Evolutionary conservation across 2,797 vertebrate genomes (phyloP).

Genomic region (Enteromius afrohamiltoni): DNA sequence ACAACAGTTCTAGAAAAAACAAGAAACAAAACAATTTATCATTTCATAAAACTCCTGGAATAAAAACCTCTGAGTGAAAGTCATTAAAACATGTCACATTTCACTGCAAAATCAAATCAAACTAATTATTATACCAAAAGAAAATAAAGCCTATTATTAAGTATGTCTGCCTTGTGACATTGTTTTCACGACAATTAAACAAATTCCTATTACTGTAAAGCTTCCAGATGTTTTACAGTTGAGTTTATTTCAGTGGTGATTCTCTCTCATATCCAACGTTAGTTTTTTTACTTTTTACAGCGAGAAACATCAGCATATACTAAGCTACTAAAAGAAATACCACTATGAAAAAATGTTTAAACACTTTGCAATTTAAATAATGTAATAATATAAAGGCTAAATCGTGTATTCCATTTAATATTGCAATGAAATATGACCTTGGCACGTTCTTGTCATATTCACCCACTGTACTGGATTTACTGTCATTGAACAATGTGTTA

Average conservation of each 20-base stretch:
- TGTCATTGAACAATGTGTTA: neutral
- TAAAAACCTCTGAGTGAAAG: neutral
- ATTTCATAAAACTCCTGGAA: constrained; percentile 8
- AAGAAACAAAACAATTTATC: neutral
- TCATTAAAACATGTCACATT: constrained; percentile 17
- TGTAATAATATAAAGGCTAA: neutral
- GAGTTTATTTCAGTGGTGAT: constrained; percentile 4
- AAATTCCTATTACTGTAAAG: neutral
- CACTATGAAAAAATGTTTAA: neutral
- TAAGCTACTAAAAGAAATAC: neutral
- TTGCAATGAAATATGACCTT: neutral
- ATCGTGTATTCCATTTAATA: neutral
- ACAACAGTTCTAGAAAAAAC: neutral
- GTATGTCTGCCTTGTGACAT: constrained; percentile 2
- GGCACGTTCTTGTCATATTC: neutral
- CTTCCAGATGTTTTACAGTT: constrained; percentile 1
- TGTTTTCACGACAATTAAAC: constrained; percentile 10
- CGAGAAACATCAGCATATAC: neutral
- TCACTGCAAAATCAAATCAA: neutral
- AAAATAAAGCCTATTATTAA: neutral
- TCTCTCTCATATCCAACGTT: neutral
- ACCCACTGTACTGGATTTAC: neutral
- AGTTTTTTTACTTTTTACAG: neutral
- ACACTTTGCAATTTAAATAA: neutral
- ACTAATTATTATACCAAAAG: neutral